phyloP scores from a whole-genome alignment of 1,140 invertebrate genomes.

The Colletes gigas region DNA sequence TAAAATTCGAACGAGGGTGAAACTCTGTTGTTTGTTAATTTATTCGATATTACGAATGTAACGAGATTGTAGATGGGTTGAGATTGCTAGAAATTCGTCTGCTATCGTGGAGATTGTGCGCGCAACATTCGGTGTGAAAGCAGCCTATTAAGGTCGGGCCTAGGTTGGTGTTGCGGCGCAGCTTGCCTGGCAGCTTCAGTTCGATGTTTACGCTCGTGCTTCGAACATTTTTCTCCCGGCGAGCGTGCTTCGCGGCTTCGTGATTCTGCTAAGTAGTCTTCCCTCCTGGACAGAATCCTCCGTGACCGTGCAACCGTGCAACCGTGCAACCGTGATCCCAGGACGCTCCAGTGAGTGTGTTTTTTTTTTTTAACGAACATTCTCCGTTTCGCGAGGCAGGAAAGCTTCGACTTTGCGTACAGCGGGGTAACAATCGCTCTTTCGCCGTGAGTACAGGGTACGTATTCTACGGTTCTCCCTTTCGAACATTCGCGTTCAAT shows the following conservation, averaged over 20 bases:
- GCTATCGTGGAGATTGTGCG: neutral
- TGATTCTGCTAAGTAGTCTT: neutral
- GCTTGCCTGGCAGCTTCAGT: slow-evolving; percentile 70
- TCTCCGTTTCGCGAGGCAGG: neutral
- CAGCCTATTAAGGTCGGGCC: slow-evolving; percentile 63
- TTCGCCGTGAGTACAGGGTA: neutral
- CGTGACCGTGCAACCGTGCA: neutral
- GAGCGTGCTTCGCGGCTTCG: slow-evolving; percentile 2
- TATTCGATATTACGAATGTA: too few relatives aligned
- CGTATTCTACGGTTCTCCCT: too few relatives aligned
- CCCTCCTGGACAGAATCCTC: neutral
- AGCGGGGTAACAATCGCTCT: neutral
- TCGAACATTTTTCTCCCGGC: slow-evolving; percentile 68
- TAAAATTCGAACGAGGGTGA: too few relatives aligned
- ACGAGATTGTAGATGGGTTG: neutral
- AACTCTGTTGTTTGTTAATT: too few relatives aligned
- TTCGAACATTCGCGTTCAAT: too few relatives aligned
- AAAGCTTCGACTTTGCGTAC: neutral
- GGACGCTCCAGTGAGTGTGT: slow-evolving; percentile 3
- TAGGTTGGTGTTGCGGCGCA: slow-evolving; percentile 65
- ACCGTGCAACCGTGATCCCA: neutral
- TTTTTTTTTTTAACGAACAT: neutral
- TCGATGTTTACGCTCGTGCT: slow-evolving; percentile 74
- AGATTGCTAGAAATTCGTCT: neutral
- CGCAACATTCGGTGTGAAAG: slow-evolving; percentile 62